A percentile compares a stretch with the other conserved stretches of the same genome.
These are phyloP conservation scores for Styela plicata DNA, from an alignment of 23 tunicate species.

Conservation along the genomic window DNA sequence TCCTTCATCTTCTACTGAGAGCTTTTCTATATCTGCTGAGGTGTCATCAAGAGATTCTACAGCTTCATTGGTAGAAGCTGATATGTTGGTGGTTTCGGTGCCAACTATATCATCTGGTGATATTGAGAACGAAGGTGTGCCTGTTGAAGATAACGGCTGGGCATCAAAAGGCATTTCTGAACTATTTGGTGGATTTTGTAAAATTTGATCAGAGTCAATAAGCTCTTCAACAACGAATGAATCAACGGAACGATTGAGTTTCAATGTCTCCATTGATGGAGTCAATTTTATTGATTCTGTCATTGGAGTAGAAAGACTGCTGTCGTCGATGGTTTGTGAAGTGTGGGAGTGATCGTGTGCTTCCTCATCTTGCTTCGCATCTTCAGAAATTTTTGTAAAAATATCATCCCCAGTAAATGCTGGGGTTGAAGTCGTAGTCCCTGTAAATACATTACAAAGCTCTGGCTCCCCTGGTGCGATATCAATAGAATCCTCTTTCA, in stretches of 20 bases:
- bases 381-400: slow-evolving; percentile 13
- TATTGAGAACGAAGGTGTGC: neutral
- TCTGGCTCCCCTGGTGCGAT: slow-evolving; percentile 7
- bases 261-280: neutral
- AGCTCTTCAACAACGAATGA: slow-evolving; percentile 26
- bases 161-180: neutral
- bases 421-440: neutral
- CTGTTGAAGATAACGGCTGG: neutral
- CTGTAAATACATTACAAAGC: slow-evolving; percentile 21
- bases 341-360: neutral
- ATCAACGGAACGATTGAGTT: neutral
- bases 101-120: neutral
- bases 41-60: neutral
- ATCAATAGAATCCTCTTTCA: neutral
- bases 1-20: neutral
- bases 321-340: neutral
- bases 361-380: neutral
- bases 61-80: neutral
- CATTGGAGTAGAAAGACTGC: neutral
- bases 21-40: neutral
- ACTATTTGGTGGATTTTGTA: neutral
- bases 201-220: neutral
- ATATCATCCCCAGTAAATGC: slow-evolving; percentile 3
- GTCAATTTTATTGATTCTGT: neutral
- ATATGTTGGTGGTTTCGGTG: too few species aligned